These are phyloP conservation scores for Vireo altiloquus DNA, from an alignment of 2,113 vertebrate species.

Conservation along the genomic window DNA sequence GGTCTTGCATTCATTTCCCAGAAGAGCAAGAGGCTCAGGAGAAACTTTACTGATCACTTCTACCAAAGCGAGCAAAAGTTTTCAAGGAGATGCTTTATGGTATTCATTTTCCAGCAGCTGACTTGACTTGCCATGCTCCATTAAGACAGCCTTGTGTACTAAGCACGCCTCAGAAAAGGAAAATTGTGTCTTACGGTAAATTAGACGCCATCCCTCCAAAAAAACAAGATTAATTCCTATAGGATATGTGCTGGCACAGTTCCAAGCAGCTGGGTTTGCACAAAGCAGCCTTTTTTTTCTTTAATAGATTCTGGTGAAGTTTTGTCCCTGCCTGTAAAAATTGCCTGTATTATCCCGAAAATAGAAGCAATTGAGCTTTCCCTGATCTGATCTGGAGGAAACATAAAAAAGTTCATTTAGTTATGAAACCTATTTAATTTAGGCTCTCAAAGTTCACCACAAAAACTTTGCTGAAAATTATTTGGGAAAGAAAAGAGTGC, in stretches of 20 bases:
- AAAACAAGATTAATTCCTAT: background rate
- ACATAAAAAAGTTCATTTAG: background rate
- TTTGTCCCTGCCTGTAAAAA: slow-evolving; percentile 3
- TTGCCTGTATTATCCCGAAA: slow-evolving; percentile 22
- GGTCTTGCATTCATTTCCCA: background rate
- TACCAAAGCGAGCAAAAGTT: background rate
- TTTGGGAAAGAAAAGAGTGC: background rate
- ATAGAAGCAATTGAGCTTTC: slow-evolving; percentile 26
- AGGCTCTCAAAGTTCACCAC: background rate
- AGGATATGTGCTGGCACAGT: background rate
- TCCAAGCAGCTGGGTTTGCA: slow-evolving; percentile 33
- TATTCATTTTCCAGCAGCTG: background rate
- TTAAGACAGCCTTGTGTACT: background rate
- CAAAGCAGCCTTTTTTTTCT: slow-evolving; percentile 17
- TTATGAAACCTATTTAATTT: background rate
- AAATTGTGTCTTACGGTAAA: background rate
- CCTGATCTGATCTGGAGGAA: background rate
- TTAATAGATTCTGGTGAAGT: background rate
- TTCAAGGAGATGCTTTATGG: slow-evolving; percentile 1
- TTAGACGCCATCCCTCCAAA: background rate
- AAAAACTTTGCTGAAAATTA: background rate
- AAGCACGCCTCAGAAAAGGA: slow-evolving; percentile 6
- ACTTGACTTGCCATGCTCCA: background rate
- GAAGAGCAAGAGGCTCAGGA: background rate
- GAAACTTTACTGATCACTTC: background rate